These are phyloP conservation scores for Bradypodion ventrale DNA, from an alignment of 2,797 vertebrate genomes.

Conservation along the genomic window DNA sequence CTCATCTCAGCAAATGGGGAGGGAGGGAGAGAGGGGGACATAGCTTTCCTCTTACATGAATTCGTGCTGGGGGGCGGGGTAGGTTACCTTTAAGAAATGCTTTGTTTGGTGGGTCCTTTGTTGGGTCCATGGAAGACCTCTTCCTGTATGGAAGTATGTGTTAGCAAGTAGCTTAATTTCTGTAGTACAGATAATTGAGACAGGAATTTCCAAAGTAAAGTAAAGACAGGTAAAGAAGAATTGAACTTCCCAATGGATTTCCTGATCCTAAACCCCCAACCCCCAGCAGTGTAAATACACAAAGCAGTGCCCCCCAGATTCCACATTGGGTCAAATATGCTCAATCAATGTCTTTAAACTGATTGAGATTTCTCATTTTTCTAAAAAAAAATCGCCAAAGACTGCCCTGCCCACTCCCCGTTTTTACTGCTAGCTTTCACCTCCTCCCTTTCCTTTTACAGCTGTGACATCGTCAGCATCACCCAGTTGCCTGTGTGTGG, in stretches of 20 bases:
- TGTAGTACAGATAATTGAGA: conserved; percentile 22
- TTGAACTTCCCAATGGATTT: conserved; percentile 33
- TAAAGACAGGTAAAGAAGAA: conserved; percentile 32
- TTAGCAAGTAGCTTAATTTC: conserved; percentile 33
- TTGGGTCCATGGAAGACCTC: neutral
- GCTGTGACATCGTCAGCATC: conserved; percentile 74
- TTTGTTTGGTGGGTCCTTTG: conserved; percentile 10
- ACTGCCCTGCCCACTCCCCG: conserved; percentile 56
- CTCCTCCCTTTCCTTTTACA: conserved; percentile 67
- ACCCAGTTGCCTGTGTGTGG: conserved; percentile 83
- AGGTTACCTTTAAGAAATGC: conserved; percentile 5
- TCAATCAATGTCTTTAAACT: conserved; percentile 7
- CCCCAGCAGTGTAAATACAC: conserved; percentile 51
- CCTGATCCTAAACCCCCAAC: conserved; percentile 54
- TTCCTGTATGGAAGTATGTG: conserved; percentile 47
- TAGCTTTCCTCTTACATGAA: neutral
- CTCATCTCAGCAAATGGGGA: accelerated
- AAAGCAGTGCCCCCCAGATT: conserved; percentile 42
- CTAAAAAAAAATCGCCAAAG: conserved; percentile 77
- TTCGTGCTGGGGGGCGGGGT: neutral
- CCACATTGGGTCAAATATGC: neutral
- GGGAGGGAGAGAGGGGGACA: no score
- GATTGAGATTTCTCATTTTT: conserved; percentile 65
- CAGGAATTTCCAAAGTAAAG: conserved; percentile 23
- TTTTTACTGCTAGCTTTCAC: conserved; percentile 73